Conservation (phyloP, 2,797 vertebrate genomes). For the Sebastes miniatus region DNA sequence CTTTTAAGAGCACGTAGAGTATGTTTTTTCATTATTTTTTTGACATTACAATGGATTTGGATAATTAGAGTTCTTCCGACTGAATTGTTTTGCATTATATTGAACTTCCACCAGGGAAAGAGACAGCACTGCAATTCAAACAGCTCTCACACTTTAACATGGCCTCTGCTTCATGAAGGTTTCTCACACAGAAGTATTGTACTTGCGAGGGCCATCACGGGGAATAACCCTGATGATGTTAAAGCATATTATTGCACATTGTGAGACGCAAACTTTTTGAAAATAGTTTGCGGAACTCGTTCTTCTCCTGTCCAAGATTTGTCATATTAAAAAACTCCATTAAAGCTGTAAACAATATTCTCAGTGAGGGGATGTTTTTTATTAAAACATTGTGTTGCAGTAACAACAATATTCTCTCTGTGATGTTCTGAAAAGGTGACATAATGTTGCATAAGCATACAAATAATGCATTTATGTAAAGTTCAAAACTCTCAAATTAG, state of each 20-base stretch:
- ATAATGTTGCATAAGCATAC: background rate
- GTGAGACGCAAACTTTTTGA: background rate
- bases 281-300: background rate
- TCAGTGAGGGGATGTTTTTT: background rate
- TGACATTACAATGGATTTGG: conserved; percentile 5
- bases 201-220: background rate
- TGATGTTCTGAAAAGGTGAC: background rate
- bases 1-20: background rate
- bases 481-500: background rate
- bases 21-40: conserved; percentile 8
- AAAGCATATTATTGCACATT: background rate
- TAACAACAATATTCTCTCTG: background rate
- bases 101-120: conserved; percentile 4
- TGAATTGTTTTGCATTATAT: conserved; percentile 15
- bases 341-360: background rate
- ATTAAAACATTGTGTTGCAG: background rate
- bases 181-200: conserved; percentile 11
- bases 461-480: background rate
- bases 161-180: conserved; percentile 10
- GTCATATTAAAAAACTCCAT: background rate
- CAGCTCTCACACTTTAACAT: conserved; percentile 15
- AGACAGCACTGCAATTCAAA: conserved; percentile 8
- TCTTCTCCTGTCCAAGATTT: background rate
- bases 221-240: conserved; percentile 21
- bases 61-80: conserved; percentile 11